Evolutionary conservation across 2,113 vertebrate species (phyloP).

Genomic region (Petroica traversi): DNA sequence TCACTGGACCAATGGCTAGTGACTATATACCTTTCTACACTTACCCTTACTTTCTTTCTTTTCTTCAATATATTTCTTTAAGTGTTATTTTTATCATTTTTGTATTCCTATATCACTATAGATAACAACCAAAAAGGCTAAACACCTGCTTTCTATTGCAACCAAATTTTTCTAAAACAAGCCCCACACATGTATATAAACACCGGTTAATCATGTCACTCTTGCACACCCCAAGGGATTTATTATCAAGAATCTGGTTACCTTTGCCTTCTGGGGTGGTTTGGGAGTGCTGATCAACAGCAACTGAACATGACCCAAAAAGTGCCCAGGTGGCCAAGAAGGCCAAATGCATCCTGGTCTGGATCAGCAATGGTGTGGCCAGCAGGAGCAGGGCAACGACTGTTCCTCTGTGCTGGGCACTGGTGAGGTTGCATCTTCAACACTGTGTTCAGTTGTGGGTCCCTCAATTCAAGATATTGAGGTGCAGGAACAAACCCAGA

Average conservation of each 20-base stretch:
- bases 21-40: background rate
- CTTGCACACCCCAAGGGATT: background rate
- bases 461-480: background rate
- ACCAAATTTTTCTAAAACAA: background rate
- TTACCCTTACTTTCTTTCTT: background rate
- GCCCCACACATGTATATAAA: background rate
- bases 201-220: too few relatives aligned
- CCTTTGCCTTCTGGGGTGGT: background rate
- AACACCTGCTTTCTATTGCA: background rate
- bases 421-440: accelerated
- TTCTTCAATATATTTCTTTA: too few relatives aligned
- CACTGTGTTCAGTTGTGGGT: background rate
- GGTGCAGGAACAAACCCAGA: accelerated
- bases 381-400: background rate
- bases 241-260: background rate
- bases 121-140: background rate
- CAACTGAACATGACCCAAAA: background rate
- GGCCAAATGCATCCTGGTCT: background rate
- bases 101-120: background rate
- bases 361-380: background rate
- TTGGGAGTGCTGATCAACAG: accelerated
- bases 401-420: accelerated
- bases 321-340: background rate
- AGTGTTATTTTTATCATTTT: background rate
- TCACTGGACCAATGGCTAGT: accelerated